A percentile compares a stretch with the other conserved stretches of the same genome.
Conservation (phyloP, 2,888 invertebrate species). For the Platycnemis pennipes region DNA sequence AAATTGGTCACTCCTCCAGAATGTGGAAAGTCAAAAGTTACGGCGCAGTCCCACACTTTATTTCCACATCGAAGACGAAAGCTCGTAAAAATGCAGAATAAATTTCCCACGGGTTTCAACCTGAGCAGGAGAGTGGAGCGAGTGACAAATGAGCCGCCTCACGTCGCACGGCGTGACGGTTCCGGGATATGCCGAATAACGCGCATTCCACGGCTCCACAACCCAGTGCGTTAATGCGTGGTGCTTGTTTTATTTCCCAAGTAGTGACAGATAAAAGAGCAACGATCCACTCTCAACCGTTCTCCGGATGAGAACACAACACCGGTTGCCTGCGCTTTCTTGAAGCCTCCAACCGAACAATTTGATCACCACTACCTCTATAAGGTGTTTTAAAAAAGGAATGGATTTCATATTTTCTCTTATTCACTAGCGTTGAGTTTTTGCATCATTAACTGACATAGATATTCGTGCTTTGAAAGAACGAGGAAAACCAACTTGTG, state of each 20-base stretch:
- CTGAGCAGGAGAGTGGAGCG: not conserved
- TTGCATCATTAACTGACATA: too few species aligned
- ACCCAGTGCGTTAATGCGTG: not conserved
- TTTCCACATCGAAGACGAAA: not conserved
- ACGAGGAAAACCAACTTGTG: too few species aligned
- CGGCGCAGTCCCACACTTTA: not conserved
- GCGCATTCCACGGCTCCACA: not conserved
- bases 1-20: not conserved
- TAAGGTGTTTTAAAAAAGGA: too few species aligned
- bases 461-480: too few species aligned
- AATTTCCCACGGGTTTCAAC: slow-evolving; percentile 12
- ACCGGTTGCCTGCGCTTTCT: too few species aligned
- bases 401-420: too few species aligned
- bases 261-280: not conserved
- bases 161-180: not conserved
- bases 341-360: too few species aligned
- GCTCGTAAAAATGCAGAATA: not conserved
- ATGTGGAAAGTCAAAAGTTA: not conserved
- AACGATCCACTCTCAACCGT: not conserved
- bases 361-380: too few species aligned
- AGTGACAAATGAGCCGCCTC: slow-evolving; percentile 3
- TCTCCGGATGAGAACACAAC: not conserved
- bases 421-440: too few species aligned
- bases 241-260: not conserved
- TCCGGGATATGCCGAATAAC: not conserved